phyloP scores from a whole-genome alignment of 2,888 invertebrate genomes.

The Ectropis crepuscularia region DNA sequence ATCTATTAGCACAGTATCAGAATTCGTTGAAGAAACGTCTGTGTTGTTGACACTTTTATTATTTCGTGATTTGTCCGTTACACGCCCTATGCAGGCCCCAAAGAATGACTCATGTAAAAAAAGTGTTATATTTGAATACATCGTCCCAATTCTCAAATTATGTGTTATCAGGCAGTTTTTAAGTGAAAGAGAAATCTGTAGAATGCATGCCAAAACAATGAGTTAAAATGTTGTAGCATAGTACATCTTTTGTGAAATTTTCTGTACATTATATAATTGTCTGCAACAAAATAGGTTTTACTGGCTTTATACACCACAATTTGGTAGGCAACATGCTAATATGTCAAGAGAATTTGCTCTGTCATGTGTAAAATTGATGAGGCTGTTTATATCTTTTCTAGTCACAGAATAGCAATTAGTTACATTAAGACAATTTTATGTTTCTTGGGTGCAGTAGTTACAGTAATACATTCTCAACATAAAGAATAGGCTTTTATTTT shows the following conservation, averaged over 20 bases:
- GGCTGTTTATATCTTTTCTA: constrained; percentile 5
- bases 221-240: constrained; percentile 6
- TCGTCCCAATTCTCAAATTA: constrained; percentile 18
- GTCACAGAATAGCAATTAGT: not conserved
- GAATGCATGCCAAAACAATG: constrained; percentile 7
- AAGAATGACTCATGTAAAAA: constrained; percentile 45
- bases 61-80: constrained; percentile 46
- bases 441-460: too few relatives aligned
- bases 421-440: not conserved
- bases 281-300: constrained; percentile 14
- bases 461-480: too few relatives aligned
- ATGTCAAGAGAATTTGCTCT: not conserved
- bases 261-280: constrained; percentile 52
- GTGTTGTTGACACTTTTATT: constrained; percentile 39
- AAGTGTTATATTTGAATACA: constrained; percentile 28
- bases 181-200: constrained; percentile 4
- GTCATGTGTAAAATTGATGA: not conserved
- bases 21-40: constrained; percentile 2
- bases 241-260: constrained; percentile 35
- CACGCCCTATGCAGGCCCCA: constrained; percentile 40
- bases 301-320: not conserved
- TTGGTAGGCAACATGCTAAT: not conserved
- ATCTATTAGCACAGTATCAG: not conserved
- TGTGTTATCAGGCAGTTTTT: not conserved
- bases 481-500: too few relatives aligned